Evolutionary conservation across 2,888 invertebrate species (phyloP).

Genomic region (Lycophotia porphyrea): DNA sequence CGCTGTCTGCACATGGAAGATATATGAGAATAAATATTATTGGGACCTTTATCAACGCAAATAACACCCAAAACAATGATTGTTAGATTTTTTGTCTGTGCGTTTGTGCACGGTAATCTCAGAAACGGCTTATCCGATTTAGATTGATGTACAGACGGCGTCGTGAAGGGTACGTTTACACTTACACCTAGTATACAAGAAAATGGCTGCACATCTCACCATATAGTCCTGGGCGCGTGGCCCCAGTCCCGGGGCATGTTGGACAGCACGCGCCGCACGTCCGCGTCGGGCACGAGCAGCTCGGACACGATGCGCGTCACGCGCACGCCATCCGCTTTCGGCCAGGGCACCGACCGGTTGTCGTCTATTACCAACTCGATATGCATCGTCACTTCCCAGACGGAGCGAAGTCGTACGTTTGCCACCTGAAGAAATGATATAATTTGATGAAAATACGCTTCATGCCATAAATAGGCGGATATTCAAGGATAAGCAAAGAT

Average conservation of each 20-base stretch:
- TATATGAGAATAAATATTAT: too few relatives aligned
- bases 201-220: conserved; percentile 68
- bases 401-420: conserved; percentile 80
- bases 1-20: too few relatives aligned
- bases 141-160: too few relatives aligned
- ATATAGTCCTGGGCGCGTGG: conserved; percentile 80
- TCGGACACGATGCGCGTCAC: conserved; percentile 72
- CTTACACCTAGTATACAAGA: background rate
- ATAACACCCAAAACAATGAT: too few relatives aligned
- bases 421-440: conserved; percentile 78
- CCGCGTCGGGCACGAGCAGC: conserved; percentile 47
- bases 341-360: conserved; percentile 72
- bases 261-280: conserved; percentile 60
- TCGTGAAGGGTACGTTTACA: background rate
- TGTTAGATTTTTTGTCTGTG: too few relatives aligned
- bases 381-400: conserved; percentile 82
- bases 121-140: too few relatives aligned
- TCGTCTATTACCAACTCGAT: conserved; percentile 74
- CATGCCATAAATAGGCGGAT: too few relatives aligned
- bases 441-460: background rate
- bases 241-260: conserved; percentile 80
- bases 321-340: conserved; percentile 72
- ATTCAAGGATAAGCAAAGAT: too few relatives aligned
- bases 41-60: too few relatives aligned
- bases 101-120: too few relatives aligned